These are phyloP conservation scores for Chrysaora quinquecirrha DNA, from an alignment of 30 jellyfish, hydroid and myxozoan genomes.

Conservation along the genomic window DNA sequence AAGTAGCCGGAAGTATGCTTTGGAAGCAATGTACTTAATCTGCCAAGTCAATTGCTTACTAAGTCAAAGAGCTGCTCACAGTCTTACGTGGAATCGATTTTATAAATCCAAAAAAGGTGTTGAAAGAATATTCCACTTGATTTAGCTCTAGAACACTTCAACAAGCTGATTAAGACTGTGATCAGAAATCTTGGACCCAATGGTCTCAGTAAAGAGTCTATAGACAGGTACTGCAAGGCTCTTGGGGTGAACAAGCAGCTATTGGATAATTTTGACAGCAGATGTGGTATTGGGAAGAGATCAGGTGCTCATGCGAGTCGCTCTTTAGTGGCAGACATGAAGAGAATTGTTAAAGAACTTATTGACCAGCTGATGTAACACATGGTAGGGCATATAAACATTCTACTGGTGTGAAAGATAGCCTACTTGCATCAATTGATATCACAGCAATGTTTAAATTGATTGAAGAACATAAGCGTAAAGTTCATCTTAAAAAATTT, in stretches of 20 bases:
- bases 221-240: not conserved
- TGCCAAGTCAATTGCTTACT: conserved; percentile 27
- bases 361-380: not conserved
- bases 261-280: not conserved
- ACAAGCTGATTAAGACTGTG: not conserved
- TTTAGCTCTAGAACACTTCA: conserved; percentile 30
- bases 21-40: conserved; percentile 27
- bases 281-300: not conserved
- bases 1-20: conserved; percentile 32
- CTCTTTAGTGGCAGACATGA: not conserved
- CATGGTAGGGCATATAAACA: not conserved
- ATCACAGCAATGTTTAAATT: not conserved
- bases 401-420: not conserved
- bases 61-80: conserved; percentile 21
- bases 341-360: not conserved
- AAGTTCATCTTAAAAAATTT: too few relatives aligned
- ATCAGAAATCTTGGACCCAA: conserved; percentile 34
- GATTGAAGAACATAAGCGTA: not conserved
- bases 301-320: not conserved
- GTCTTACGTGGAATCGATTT: conserved; percentile 23
- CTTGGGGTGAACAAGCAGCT: not conserved
- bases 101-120: too few relatives aligned
- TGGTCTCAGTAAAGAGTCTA: not conserved
- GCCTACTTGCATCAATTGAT: not conserved
- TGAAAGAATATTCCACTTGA: conserved; percentile 49